Evolutionary conservation across 2,113 vertebrate genomes (phyloP), one percentile per base, ranked within the genome.

Genomic region (Oenanthe oenanthe): DNA sequence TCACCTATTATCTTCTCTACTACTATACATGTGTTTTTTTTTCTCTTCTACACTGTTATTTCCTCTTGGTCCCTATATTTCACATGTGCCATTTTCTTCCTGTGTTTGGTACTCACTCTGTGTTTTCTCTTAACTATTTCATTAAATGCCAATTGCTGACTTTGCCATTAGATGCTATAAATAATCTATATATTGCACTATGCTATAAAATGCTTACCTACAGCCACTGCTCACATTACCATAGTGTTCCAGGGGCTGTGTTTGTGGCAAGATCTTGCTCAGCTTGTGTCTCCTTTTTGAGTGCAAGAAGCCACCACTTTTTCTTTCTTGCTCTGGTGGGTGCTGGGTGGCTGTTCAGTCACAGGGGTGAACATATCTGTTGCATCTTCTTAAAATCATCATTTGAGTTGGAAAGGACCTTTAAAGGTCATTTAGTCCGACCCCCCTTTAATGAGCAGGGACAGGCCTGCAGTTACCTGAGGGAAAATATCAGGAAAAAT

Each of bases 21-120:
- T 45, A 2, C 17, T 19, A 2, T 7, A 9, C 3, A 1, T 2
- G 8, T 15, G 5, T 1, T 28, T 54, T 53, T 53, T 51, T 21
- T 65, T 7, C 14, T 28, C 12, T 57, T 48, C 29, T 24, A 29
- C 51, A 40, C 31, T 43, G 25, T 20, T 17, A 75, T 26, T 75
- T 58, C 20, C 43, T 21, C 13, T 34, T 58, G 13, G 8, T 58
- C 13, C 7, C 22, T 11, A 0, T 6, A 25, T 29, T 68, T 73
- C 36, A 19, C 12, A 3, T 2, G 2, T 34, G 10, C 11, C 16
- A 15, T 24, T 56, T 8, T 38, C 18, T 36, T 50, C 17, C 6
- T 13, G 7, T 16, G 32, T 34, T 57, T 51, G 13, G 9, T 91
- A 4, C 8, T 66, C 28, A 25, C 3, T 13, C 17, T 17, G 17